phyloP scores from a whole-genome alignment of 1,140 invertebrate genomes.

The Paralvinella palmiformis region DNA sequence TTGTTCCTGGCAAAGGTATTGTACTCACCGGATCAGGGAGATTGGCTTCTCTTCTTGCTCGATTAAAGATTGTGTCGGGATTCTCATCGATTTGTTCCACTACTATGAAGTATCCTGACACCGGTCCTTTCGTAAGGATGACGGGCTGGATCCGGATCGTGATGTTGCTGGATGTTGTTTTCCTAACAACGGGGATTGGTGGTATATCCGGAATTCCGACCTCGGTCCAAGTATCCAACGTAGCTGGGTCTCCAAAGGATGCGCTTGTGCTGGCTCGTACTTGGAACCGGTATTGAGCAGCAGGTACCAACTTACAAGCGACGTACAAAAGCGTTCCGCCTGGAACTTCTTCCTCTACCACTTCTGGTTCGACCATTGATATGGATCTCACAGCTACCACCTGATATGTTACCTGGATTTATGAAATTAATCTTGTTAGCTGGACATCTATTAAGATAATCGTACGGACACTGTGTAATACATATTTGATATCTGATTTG shows the following conservation, averaged over 20 bases:
- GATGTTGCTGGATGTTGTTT: conserved; percentile 6
- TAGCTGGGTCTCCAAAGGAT: conserved; percentile 17
- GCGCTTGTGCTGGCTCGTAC: conserved; percentile 20
- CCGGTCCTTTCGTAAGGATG: conserved; percentile 16
- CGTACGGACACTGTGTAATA: too few relatives aligned
- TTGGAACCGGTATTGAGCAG: conserved; percentile 23
- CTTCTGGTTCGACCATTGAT: neutral
- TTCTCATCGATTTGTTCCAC: neutral
- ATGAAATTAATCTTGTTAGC: too few relatives aligned
- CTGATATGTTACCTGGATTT: neutral
- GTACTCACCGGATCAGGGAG: conserved; percentile 4
- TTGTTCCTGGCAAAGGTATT: conserved; percentile 14
- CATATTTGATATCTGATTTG: too few relatives aligned
- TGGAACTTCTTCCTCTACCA: neutral
- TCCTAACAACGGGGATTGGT: conserved; percentile 16
- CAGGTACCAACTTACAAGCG: conserved; percentile 24
- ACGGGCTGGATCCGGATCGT: conserved; percentile 18
- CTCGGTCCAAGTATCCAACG: conserved; percentile 21
- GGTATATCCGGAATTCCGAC: conserved; percentile 22
- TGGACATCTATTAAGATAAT: too few relatives aligned
- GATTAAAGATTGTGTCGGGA: neutral
- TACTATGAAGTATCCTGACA: conserved; percentile 19
- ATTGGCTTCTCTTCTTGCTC: neutral
- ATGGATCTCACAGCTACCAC: neutral
- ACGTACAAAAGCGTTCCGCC: neutral